These are phyloP conservation scores for Oryzias javanicus DNA, from an alignment of 2,113 vertebrate genomes.

Conservation along the genomic window DNA sequence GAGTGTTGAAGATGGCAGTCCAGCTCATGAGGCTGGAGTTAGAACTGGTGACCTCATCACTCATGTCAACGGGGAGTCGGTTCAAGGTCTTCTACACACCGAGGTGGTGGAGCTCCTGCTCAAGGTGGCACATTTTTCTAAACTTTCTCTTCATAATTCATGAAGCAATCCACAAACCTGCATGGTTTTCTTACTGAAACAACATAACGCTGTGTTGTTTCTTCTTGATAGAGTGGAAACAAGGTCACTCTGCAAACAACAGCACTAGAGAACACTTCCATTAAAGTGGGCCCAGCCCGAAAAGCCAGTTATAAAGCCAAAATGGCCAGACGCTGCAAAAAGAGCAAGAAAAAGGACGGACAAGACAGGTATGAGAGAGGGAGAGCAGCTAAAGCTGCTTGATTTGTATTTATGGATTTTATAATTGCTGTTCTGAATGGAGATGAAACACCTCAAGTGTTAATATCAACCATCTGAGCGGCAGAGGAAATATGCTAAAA, in stretches of 20 bases:
- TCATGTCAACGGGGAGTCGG: constrained; percentile 90
- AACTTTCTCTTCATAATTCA: no score
- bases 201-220: background rate
- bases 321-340: constrained; percentile 91
- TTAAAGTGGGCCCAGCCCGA: constrained; percentile 89
- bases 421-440: no score
- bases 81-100: constrained; percentile 90
- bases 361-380: constrained; percentile 82
- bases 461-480: no score
- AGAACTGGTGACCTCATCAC: constrained; percentile 91
- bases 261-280: constrained; percentile 92
- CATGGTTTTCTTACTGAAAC: no score
- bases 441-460: no score
- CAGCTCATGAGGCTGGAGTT: constrained; percentile 88
- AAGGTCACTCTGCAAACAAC: constrained; percentile 89
- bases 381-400: background rate
- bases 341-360: constrained; percentile 84
- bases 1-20: constrained; percentile 91
- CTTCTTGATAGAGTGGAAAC: constrained; percentile 82
- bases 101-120: constrained; percentile 92
- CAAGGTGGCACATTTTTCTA: constrained; percentile 76
- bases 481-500: no score
- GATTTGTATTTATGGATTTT: background rate
- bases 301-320: constrained; percentile 86
- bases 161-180: no score